These are phyloP conservation scores for Chrysocyon brachyurus DNA, from an alignment of 2,797 vertebrate genomes.

Conservation along the genomic window DNA sequence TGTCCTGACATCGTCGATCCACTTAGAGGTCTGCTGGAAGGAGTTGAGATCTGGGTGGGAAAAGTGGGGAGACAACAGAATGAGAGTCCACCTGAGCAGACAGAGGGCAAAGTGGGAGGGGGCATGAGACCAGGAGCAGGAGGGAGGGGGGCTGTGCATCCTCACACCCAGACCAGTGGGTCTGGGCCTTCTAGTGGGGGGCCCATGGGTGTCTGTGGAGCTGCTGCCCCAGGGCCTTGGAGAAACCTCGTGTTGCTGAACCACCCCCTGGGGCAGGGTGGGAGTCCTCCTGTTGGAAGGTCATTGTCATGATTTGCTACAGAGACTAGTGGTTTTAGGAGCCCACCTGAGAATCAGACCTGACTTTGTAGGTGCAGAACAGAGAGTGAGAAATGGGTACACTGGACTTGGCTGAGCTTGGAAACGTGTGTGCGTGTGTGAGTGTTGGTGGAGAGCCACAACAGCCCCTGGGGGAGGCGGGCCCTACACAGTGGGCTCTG, in stretches of 20 bases:
- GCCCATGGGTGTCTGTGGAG: neutral
- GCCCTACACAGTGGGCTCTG: neutral
- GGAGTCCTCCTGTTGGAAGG: neutral
- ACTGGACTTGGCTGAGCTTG: neutral
- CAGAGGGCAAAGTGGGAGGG: too few species aligned
- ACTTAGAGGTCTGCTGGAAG: constrained; percentile 96
- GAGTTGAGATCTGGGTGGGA: constrained; percentile 93
- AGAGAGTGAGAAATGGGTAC: neutral
- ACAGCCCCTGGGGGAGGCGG: neutral
- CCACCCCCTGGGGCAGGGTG: neutral
- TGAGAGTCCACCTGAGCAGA: neutral
- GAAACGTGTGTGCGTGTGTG: neutral
- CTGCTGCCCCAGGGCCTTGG: neutral
- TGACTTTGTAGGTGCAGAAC: neutral
- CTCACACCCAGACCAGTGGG: neutral
- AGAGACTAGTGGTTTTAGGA: neutral
- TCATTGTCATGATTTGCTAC: neutral
- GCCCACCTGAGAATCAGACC: neutral
- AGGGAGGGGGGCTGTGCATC: rapidly evolving
- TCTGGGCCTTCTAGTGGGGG: neutral
- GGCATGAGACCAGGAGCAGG: neutral
- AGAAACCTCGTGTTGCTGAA: neutral
- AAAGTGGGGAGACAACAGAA: neutral
- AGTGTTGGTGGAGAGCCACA: neutral
- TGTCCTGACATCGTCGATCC: constrained; percentile 96